phyloP scores from a whole-genome alignment of 1,140 invertebrate genomes.

The Drosophila virilis region DNA sequence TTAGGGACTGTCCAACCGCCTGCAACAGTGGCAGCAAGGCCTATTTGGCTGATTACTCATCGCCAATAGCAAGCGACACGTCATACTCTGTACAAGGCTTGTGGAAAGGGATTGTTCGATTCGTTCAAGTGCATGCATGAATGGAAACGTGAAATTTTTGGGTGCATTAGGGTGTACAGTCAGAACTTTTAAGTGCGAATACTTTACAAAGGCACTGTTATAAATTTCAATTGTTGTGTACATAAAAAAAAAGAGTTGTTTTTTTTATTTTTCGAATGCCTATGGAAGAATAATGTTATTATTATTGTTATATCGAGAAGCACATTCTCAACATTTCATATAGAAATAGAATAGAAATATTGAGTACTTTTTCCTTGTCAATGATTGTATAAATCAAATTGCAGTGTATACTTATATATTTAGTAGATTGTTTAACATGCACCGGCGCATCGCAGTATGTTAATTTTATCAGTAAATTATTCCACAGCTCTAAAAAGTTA shows the following conservation, averaged over 20 bases:
- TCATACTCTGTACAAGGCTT: constrained; percentile 11
- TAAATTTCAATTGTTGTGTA: no score
- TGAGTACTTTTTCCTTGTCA: no score
- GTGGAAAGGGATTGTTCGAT: constrained; percentile 33
- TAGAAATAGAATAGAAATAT: no score
- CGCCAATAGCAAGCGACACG: constrained; percentile 16
- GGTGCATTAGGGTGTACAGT: neutral
- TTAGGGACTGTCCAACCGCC: constrained; percentile 3
- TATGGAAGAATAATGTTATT: no score
- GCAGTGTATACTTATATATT: no score
- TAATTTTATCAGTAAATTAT: neutral
- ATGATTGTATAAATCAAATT: no score
- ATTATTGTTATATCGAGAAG: no score
- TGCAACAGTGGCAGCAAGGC: constrained; percentile 18
- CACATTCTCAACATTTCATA: no score
- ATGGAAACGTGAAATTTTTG: constrained; percentile 6
- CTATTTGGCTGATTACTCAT: constrained; percentile 46
- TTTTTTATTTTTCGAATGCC: no score
- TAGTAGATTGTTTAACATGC: no score
- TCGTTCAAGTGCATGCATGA: constrained; percentile 33
- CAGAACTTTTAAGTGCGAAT: neutral
- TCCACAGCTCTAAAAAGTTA: neutral
- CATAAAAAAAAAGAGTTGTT: no score
- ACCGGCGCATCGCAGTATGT: no score
- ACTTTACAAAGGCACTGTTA: neutral